Evolutionary conservation across 2,888 invertebrate genomes (phyloP).

Genomic region (Bimastos eiseni): DNA sequence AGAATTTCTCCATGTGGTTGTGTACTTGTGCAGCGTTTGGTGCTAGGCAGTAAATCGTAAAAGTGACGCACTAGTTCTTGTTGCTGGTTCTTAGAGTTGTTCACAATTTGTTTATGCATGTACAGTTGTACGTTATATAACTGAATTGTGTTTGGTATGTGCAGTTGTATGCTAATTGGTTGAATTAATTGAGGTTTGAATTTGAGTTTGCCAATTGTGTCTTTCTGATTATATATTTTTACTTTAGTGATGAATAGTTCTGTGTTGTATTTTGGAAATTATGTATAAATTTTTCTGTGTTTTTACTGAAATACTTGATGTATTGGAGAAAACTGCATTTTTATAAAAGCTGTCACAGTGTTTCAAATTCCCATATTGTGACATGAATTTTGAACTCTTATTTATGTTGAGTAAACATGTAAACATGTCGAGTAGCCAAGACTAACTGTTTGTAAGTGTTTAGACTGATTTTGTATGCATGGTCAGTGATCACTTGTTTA

Average conservation of each 20-base stretch:
- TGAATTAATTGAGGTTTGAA: background rate
- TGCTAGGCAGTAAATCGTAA: background rate
- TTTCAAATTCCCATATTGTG: background rate
- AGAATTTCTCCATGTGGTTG: background rate
- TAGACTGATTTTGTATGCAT: background rate
- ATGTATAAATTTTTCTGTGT: background rate
- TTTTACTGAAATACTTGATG: background rate
- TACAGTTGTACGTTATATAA: background rate
- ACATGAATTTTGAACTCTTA: background rate
- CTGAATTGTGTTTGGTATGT: background rate
- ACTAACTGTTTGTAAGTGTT: no score
- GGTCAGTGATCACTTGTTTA: no score
- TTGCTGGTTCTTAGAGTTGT: background rate
- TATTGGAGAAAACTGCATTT: background rate
- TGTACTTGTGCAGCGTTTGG: background rate
- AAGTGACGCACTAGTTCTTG: background rate
- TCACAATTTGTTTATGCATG: background rate
- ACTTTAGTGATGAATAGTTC: background rate
- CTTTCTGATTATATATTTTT: background rate
- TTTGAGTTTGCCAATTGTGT: background rate
- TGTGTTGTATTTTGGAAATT: background rate
- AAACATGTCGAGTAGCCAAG: no score
- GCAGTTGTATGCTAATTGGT: no score
- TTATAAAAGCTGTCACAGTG: background rate
- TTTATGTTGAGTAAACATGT: background rate